Base-by-base conservation (phyloP, 2,113 vertebrate genomes). In the Trachemys scripta region DNA sequence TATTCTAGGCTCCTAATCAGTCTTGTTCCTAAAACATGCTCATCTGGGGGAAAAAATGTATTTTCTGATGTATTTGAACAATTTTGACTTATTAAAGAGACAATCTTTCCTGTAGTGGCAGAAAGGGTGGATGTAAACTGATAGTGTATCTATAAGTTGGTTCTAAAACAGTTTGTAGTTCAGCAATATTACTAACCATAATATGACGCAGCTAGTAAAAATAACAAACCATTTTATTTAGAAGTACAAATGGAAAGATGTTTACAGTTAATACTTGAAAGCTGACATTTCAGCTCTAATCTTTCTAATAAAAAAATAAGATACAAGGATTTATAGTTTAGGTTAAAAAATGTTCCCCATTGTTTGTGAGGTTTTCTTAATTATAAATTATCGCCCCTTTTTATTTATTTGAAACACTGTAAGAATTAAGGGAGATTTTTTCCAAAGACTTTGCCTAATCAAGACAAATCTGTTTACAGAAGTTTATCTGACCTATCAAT, bases 401-500 rank as follows among this genome's bases (percentile, higher is more conserved):
- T 53, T 75, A 7, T 29, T 72, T 72, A 81, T 53, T 42, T 75
- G 38, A 80, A 94, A 51, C n/a, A 62, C 9, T 42, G 45, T 54
- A 31, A 59, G 49, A 83, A 88, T 38, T 72, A 38, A 69, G 72
- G 24, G 54, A 94, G 89, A 85, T 47, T 2, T 53, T 92, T 72
- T 50, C 14, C n/a, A 72, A 22, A 84, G 78, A 14, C 4, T 62
- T 82, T 82, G 38, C 35, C 42, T n/a, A 24, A 24, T 10, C 72
- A 95, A 76, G 29, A 85, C 51, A 95, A 95, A 85, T 7, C 16
- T 62, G 3, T 5, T 19, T 20, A 35, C 56, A 92, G 87, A 88
- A 93, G 42, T 27, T 2, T 49, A 93, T 4, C 2, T 86, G 16
- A 1, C 89, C 59, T 76, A 76, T 13, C 50, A 24, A 47, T n/a